Evolutionary conservation across 2,888 invertebrate genomes (phyloP).

Genomic region (Coleophora flavipennella): DNA sequence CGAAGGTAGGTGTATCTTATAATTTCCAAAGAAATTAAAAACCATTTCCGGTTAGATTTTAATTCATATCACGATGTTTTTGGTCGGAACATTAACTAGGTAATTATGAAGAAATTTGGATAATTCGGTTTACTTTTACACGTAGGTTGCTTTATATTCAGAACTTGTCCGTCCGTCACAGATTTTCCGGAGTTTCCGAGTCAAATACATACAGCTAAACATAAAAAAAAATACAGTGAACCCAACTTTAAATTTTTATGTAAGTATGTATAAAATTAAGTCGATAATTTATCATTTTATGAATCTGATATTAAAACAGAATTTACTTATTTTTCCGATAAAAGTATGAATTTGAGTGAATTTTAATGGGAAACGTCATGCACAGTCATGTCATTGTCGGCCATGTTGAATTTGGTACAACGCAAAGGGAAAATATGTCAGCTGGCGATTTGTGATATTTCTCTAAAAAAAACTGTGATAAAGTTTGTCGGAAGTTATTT

Average conservation of each 20-base stretch:
- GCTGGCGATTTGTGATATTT: slow-evolving; percentile 64
- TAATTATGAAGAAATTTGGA: no score
- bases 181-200: slow-evolving; percentile 11
- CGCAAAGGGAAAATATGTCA: slow-evolving; percentile 72
- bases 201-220: not conserved
- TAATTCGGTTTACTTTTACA: no score
- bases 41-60: no score
- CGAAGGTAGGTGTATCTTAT: slow-evolving; percentile 84
- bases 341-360: slow-evolving; percentile 26
- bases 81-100: no score
- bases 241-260: not conserved
- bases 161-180: no score
- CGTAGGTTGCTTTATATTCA: no score
- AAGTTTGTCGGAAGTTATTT: slow-evolving; percentile 31
- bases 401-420: slow-evolving; percentile 72
- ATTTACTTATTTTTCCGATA: slow-evolving; percentile 1
- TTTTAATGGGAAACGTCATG: slow-evolving; percentile 50
- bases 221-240: not conserved
- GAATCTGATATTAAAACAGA: not conserved
- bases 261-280: not conserved
- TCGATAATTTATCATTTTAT: not conserved
- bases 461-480: slow-evolving; percentile 50
- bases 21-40: no score
- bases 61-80: no score
- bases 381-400: slow-evolving; percentile 54